These are phyloP conservation scores for Xiphias gladius DNA, from an alignment of 2,113 vertebrate genomes.

Conservation along the genomic window DNA sequence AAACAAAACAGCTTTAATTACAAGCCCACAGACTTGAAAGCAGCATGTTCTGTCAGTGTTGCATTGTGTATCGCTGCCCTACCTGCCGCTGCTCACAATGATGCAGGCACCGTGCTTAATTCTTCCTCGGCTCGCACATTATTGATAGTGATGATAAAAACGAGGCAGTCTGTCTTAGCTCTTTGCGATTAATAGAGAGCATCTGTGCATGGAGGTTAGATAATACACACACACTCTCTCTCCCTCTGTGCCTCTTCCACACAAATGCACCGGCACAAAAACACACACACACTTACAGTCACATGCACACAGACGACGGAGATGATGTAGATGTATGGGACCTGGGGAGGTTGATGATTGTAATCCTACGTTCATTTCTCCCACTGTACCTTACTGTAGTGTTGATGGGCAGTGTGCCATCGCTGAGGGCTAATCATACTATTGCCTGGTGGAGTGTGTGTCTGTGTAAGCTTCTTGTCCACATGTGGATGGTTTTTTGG, in stretches of 20 bases:
- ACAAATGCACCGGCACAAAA: conserved; percentile 31
- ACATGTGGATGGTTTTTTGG: conserved; percentile 29
- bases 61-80: conserved; percentile 38
- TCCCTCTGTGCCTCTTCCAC: conserved; percentile 17
- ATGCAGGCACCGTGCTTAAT: conserved; percentile 46
- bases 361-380: conserved; percentile 46
- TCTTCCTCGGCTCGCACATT: conserved; percentile 40
- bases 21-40: neutral
- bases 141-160: conserved; percentile 80
- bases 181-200: conserved; percentile 77
- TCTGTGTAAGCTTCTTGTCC: conserved; percentile 19
- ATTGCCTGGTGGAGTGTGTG: conserved; percentile 7
- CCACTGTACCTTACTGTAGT: conserved; percentile 42
- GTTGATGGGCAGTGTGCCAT: conserved; percentile 39
- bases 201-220: conserved; percentile 71
- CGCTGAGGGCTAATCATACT: conserved; percentile 12
- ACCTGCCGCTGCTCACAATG: conserved; percentile 41
- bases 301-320: conserved; percentile 13
- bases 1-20: neutral
- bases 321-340: conserved; percentile 54
- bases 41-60: conserved; percentile 14
- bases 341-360: conserved; percentile 58
- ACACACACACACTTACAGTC: conserved; percentile 35
- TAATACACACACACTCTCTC: conserved; percentile 42
- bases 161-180: conserved; percentile 70